phyloP scores from a whole-genome alignment of 2,797 vertebrate genomes.

The Sebastes nivosus region DNA sequence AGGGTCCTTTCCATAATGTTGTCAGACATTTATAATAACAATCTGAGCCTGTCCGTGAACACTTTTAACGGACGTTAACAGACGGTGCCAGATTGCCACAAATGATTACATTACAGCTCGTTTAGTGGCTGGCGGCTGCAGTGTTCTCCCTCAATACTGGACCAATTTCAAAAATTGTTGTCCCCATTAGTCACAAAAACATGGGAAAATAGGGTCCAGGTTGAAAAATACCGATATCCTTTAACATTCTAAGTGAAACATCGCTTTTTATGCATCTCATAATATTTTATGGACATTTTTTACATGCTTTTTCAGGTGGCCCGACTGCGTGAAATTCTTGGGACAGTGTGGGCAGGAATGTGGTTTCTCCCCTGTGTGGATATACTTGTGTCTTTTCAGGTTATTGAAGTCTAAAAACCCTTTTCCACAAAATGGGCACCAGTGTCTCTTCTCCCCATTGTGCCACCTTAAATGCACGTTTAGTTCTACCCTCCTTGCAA shows the following conservation, averaged over 20 bases:
- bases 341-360: slow-evolving; percentile 78
- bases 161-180: no score
- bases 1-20: no score
- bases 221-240: neutral
- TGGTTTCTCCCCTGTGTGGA: slow-evolving; percentile 85
- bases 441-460: slow-evolving; percentile 81
- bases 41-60: no score
- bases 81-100: no score
- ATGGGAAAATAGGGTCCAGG: neutral
- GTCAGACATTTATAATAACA: no score
- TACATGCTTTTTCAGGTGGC: slow-evolving; percentile 81
- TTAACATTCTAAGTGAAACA: neutral
- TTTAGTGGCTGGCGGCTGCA: no score
- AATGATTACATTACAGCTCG: no score
- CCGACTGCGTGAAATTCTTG: slow-evolving; percentile 80
- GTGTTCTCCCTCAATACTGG: no score
- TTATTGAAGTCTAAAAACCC: slow-evolving; percentile 83
- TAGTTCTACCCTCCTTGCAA: slow-evolving; percentile 76
- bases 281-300: slow-evolving; percentile 63
- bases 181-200: no score
- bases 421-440: slow-evolving; percentile 81
- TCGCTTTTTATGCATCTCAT: neutral
- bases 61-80: no score
- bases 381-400: slow-evolving; percentile 81
- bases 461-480: slow-evolving; percentile 82